Base-by-base conservation (phyloP, 2,888 invertebrate genomes). In the Ornithoptera priamus region DNA sequence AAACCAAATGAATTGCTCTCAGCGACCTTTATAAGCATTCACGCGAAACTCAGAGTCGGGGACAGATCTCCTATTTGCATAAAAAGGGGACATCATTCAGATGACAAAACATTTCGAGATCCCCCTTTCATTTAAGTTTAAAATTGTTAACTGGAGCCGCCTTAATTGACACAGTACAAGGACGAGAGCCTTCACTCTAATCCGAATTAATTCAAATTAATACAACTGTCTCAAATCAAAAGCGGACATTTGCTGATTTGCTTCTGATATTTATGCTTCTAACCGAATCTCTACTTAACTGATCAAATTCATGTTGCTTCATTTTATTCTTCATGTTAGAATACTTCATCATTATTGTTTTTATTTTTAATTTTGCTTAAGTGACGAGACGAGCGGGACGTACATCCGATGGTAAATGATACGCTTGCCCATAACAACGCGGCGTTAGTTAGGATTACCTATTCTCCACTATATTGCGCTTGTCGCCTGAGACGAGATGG, bases 41-140 rank as follows among this genome's bases (percentile, higher is more conserved):
- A 74, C 82, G 80, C 75, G 78, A 81, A 88, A 85, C 82, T 88
- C 85, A 73, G 73, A 74, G 46, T 73, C 72, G 75, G 75, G 73
- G 63, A 69, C 76, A 84, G 83, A 87, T 85, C 83, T 82, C 76
- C 71, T 81, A 90, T 91, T 92, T 88, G 86, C 91, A 91, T 91
- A 89, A 91, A 88, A 90, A 89, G 89, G 86, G 83, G 80, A 79
- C 85, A 84, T 83, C 83, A 83, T 87, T 87, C 83, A 84, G 83
- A 87, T 84, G 85, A 88, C 89, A 86, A 89, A 90, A 89, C 88
- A 89, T 87, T 85, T 77, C 80, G 78, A 80, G 83, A 84, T 84
- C 85, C 85, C 46, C 84, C 86, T 89, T 88, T 87, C 88, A 89
- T 90, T 91, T 84, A 87, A 90, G 88, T 90, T 89, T 86, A 84